Evolutionary conservation across 2,797 vertebrate species (phyloP).

Genomic region (Cheirogaleus major): DNA sequence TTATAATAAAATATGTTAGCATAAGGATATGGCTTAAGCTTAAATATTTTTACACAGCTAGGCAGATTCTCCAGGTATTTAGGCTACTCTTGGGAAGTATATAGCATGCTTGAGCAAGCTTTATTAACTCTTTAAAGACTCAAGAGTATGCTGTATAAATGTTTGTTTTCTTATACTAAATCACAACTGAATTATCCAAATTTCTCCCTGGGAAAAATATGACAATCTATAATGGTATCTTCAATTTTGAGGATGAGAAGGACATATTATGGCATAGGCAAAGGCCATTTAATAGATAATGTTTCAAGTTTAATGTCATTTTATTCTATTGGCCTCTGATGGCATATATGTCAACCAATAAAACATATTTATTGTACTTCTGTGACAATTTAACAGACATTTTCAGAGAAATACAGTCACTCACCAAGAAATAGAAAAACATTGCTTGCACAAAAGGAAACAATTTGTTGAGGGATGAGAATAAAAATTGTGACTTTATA

Average conservation of each 20-base stretch:
- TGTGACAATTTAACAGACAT: conserved; percentile 21
- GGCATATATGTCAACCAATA: conserved; percentile 42
- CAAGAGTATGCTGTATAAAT: conserved; percentile 10
- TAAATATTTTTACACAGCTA: not conserved
- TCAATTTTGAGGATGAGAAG: conserved; percentile 49
- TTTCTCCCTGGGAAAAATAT: conserved; percentile 28
- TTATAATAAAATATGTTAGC: conserved; percentile 19
- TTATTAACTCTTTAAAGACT: conserved; percentile 52
- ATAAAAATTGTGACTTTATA: not conserved
- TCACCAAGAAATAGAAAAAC: not conserved
- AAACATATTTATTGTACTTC: conserved; percentile 9
- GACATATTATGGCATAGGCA: not conserved
- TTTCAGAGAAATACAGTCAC: not conserved
- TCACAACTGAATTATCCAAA: conserved; percentile 33
- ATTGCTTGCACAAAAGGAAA: conserved; percentile 30
- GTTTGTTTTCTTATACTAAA: conserved; percentile 24
- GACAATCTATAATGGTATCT: not conserved
- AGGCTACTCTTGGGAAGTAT: not conserved
- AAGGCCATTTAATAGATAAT: conserved; percentile 29
- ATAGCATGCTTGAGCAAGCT: not conserved
- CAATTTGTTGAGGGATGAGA: not conserved
- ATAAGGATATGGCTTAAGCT: not conserved
- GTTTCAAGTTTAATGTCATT: conserved; percentile 44
- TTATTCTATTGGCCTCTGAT: conserved; percentile 30
- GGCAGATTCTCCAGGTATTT: not conserved